A percentile compares a stretch with the other conserved stretches of the same genome.
phyloP scores from a whole-genome alignment of 35 echinoderm and acorn worm genomes.

The Diadema setosum region DNA sequence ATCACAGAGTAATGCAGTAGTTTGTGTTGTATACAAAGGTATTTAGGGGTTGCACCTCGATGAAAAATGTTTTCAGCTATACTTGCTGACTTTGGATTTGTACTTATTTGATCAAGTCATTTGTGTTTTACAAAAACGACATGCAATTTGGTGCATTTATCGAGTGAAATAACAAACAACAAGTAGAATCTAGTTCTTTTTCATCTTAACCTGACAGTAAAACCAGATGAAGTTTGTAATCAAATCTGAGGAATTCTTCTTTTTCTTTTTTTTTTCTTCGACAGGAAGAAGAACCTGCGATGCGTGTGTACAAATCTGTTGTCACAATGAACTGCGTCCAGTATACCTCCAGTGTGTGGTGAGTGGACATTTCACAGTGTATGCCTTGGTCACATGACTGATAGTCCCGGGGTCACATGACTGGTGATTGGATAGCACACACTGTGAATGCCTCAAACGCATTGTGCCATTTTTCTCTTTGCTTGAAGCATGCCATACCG shows the following conservation, averaged over 20 bases:
- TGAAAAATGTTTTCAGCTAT: too few relatives aligned
- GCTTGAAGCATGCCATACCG: neutral
- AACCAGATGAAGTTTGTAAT: neutral
- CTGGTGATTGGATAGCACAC: neutral
- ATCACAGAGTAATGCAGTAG: too few relatives aligned
- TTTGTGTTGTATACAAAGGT: too few relatives aligned
- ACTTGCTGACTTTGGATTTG: too few relatives aligned
- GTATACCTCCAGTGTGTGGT: neutral
- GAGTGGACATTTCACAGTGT: neutral
- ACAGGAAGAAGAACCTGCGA: neutral
- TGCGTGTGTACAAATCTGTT: neutral
- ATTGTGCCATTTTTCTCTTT: neutral
- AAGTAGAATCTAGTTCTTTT: neutral
- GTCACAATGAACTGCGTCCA: neutral
- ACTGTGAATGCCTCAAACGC: neutral
- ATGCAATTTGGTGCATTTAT: neutral
- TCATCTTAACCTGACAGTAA: neutral
- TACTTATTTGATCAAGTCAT: neutral
- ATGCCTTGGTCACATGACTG: neutral
- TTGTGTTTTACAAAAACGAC: neutral
- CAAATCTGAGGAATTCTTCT: neutral
- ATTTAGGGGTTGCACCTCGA: too few relatives aligned
- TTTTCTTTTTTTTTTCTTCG: neutral
- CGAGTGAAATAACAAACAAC: neutral
- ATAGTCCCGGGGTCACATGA: neutral